Base-by-base conservation (phyloP, 2,888 invertebrate genomes). In the Nebria salina region DNA sequence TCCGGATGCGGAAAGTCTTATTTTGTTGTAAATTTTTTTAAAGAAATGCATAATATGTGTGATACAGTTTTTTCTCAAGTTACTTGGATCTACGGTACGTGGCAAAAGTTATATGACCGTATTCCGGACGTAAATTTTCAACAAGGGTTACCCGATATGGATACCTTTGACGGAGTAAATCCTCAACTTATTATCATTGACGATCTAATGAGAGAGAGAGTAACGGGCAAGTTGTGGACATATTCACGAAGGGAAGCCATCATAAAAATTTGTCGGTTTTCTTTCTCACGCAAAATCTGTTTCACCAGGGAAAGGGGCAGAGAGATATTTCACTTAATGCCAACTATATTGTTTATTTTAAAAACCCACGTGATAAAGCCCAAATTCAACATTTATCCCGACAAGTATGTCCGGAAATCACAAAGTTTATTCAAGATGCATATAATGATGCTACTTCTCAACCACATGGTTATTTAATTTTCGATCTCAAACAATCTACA, bases 241-340 rank as follows among this genome's bases (percentile, higher is more conserved):
- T 77, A 43, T 77, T 77, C 20, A 77, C 77, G 4, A 77, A 77
- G 70, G 20, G 77, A 15, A 41, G 20, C 1, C 20, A 20, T 20
- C 20, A 20, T 20, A 20, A 20, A 20, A 20, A 20, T 20, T 20
- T 20, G 1, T 20, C 20, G 20, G 20, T 20, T 20, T 20, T 20
- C 20, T 20, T 20, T 1, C 20, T 20, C 20, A 9, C 13, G 70
- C 72, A 77, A 70, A n/a, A n/a, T n/a, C n/a, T n/a, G n/a, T 85
- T 84, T 76, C 83, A 83, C 81, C 83, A 84, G 70, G 84, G 84
- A 11, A 84, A 82, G 78, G 84, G 84, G 2, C 83, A 83, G 65
- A 75, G 83, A 41, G 84, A 84, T 74, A 83, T 83, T 15, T 84
- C 83, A 7, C 75, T 84, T 43, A 84, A 84, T 77, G 82, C 84